Conservation (phyloP, 2,113 vertebrate species). For the Reinhardtius hippoglossoides region DNA sequence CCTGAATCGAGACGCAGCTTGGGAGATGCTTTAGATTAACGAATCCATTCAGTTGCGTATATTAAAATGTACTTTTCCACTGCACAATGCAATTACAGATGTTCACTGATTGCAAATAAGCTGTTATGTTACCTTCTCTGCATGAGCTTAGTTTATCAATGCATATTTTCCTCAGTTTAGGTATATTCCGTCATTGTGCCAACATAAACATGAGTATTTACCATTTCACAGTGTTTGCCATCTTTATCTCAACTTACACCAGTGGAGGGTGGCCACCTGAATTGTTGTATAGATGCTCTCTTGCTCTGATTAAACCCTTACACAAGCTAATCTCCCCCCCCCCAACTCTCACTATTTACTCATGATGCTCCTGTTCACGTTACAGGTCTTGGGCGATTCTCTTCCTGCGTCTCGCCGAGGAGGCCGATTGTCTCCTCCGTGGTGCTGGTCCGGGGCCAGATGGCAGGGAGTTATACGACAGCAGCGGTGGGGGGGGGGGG, state of each 20-base stretch:
- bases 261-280: not conserved
- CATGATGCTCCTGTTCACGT: slow-evolving; percentile 13
- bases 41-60: slow-evolving; percentile 1
- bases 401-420: slow-evolving; percentile 34
- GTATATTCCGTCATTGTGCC: slow-evolving; percentile 23
- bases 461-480: slow-evolving; percentile 52
- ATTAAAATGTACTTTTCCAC: slow-evolving; percentile 29
- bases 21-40: slow-evolving; percentile 13
- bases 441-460: slow-evolving; percentile 50
- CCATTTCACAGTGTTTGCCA: slow-evolving; percentile 32
- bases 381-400: slow-evolving; percentile 16
- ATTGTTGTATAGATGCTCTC: not conserved
- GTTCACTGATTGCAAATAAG: slow-evolving; percentile 59
- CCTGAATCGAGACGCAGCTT: too few relatives aligned
- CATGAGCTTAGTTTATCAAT: slow-evolving; percentile 34
- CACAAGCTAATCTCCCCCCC: not conserved
- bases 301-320: slow-evolving; percentile 36
- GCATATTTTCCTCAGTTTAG: slow-evolving; percentile 39
- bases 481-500: slow-evolving; percentile 1
- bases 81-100: slow-evolving; percentile 5
- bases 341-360: slow-evolving; percentile 27
- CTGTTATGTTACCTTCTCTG: slow-evolving; percentile 46
- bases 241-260: slow-evolving; percentile 57
- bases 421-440: slow-evolving; percentile 43
- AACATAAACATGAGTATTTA: slow-evolving; percentile 45